Evolutionary conservation across 2,888 invertebrate species (phyloP), one percentile per base, ranked within the genome.

Genomic region (Harpalus rubripes): DNA sequence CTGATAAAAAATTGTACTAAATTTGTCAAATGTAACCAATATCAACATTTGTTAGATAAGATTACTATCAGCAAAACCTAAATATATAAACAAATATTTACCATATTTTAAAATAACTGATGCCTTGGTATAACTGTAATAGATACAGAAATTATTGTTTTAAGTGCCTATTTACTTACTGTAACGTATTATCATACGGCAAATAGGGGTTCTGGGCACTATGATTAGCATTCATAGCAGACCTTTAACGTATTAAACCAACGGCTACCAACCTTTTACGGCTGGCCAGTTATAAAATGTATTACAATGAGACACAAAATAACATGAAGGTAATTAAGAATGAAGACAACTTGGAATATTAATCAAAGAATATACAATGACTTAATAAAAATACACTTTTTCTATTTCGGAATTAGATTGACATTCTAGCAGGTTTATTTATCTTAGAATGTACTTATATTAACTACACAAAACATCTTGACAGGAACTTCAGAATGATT

Each of bases 1-100:
- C 44, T 52, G 44, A 52, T 52, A 52, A 52, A 52, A 52, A 52
- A 52, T 10, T 44, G 12, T 10, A 52, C 44, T 52, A 52, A 52
- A 52, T 52, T 44, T 52, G 12, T 52, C 8, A 52, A 52, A 52
- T 32, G 32, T 32, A 32, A 5, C 32, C 12, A 52, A 52, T 4
- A 52, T 52, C 44, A 52, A 12, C 12, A 8, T 52, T 52, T 52
- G 44, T 52, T 32, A 32, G 44, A 52, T 52, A 52, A 52, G 44
- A 52, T 52, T 6, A 52, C 12, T 52, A 52, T 52, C 44, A 52
- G 44, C 10, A 12, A 6, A 52, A 52, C 12, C 44, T 52, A 52
- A 52, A 52, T 52, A 52, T 52, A 52, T 52, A 52, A 52, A 52
- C 44, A 52, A 52, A 52, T 52, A 52, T 52, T 52, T 12, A 32